These are phyloP conservation scores for Caenorhabditis latens DNA, from an alignment of 1,140 invertebrate genomes.

Conservation along the genomic window DNA sequence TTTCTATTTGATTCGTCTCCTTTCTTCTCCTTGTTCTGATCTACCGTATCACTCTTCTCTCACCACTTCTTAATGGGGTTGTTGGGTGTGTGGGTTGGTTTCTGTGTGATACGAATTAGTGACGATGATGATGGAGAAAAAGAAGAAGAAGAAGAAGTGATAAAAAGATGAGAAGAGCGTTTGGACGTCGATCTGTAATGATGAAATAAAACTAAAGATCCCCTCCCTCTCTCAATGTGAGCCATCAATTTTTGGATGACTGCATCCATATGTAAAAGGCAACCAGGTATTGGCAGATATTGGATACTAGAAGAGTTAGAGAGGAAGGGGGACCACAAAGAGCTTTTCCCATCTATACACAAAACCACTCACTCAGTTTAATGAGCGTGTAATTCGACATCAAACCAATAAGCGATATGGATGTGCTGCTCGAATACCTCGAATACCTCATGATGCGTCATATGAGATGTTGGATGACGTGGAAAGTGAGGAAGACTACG, in stretches of 20 bases:
- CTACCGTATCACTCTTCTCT: slow-evolving; percentile 30
- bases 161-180: background rate
- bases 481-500: background rate
- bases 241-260: slow-evolving; percentile 36
- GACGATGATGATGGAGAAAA: background rate
- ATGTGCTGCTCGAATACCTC: background rate
- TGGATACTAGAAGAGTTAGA: slow-evolving; percentile 32
- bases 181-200: background rate
- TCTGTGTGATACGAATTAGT: slow-evolving; percentile 48
- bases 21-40: background rate
- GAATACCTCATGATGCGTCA: slow-evolving; percentile 50
- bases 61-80: slow-evolving; percentile 45
- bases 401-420: slow-evolving; percentile 56
- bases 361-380: slow-evolving; percentile 56
- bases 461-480: background rate
- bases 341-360: slow-evolving; percentile 49
- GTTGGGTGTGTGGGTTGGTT: background rate
- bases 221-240: background rate
- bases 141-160: background rate
- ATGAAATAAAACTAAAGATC: slow-evolving; percentile 29
- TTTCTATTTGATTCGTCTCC: slow-evolving; percentile 11
- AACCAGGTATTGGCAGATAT: slow-evolving; percentile 52
- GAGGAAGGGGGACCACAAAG: slow-evolving; percentile 4
- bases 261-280: slow-evolving; percentile 23
- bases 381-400: slow-evolving; percentile 56